Evolutionary conservation across 2,113 vertebrate species (phyloP), one percentile per base, ranked within the genome.

Genomic region (Cygnus atratus): DNA sequence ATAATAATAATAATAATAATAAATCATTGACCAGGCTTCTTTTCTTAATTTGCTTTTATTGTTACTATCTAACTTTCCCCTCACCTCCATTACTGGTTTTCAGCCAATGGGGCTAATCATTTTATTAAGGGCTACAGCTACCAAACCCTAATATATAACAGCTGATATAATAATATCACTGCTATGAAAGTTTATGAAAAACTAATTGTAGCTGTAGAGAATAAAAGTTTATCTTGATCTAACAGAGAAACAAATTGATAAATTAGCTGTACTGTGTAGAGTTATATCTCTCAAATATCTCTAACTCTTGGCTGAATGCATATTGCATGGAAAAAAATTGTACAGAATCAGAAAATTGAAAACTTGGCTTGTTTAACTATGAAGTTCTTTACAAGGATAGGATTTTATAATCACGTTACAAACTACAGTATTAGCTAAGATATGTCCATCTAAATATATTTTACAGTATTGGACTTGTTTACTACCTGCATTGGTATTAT

Each of bases 221-320:
- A 70, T 37, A 88, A 86, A 93, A 74, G 31, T 84, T 66, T 78
- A 81, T 28, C 28, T 92, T 87, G 31, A 67, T 75, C 21, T 87
- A 71, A 59, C 28, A 29, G 9, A 81, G 61, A 84, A 91, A 66
- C 3, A 78, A 87, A 59, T 31, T 44, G 35, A 88, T 81, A 81
- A 74, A 81, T 50, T 78, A 89, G 5, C 31, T 87, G 21, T 67
- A 81, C 81, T 91, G 10, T 33, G 31, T 21, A 55, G 4, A 83
- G 26, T 25, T 8, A 29, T 84, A 73, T 28, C 26, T 79, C 39
- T 76, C 29, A 94, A 90, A 79, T 84, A 70, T 46, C 29, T 75
- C 24, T 81, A 41, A 62, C 9, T 68, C 41, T 43, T 48, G 6
- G 2, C 26, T 93, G 44, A 79, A 90, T 57, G 25, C 6, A 2